These are phyloP conservation scores for Melanogrammus aeglefinus DNA, from an alignment of 2,797 vertebrate genomes.

Conservation along the genomic window DNA sequence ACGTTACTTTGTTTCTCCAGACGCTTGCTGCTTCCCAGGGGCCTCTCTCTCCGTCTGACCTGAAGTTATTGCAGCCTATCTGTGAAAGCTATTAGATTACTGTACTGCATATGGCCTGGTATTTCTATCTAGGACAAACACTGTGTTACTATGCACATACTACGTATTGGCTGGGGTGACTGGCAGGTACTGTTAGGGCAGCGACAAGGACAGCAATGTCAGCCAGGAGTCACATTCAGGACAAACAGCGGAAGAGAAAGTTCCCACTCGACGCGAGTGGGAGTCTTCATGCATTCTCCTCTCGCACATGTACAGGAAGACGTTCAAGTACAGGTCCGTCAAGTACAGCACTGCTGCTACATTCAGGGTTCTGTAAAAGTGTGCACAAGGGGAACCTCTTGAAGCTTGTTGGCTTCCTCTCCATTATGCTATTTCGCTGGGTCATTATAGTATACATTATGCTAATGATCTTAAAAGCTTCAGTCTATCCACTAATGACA, in stretches of 20 bases:
- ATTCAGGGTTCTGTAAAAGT: not conserved
- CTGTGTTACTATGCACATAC: slow-evolving; percentile 12
- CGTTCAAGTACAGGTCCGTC: not conserved
- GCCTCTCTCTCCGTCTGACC: slow-evolving; percentile 6
- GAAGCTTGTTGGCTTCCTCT: not conserved
- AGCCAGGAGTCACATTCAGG: slow-evolving; percentile 45
- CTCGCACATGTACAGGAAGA: not conserved
- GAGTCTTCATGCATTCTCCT: not conserved
- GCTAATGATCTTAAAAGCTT: not conserved
- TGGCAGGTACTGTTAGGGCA: slow-evolving; percentile 53
- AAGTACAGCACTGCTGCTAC: not conserved
- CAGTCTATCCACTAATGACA: not conserved
- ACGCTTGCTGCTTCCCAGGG: not conserved
- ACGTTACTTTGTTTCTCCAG: not conserved
- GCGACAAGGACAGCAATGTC: slow-evolving; percentile 33
- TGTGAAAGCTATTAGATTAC: slow-evolving; percentile 45
- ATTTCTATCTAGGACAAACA: slow-evolving; percentile 42
- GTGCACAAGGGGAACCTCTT: not conserved
- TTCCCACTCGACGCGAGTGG: not conserved
- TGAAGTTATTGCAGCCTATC: slow-evolving; percentile 31
- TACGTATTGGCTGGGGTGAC: slow-evolving; percentile 31
- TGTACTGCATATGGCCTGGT: not conserved
- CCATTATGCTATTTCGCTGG: not conserved
- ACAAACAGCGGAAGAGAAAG: slow-evolving; percentile 27
- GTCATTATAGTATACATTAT: not conserved